These are phyloP conservation scores for Chamaea fasciata DNA, from an alignment of 2,113 vertebrate genomes.

Conservation along the genomic window DNA sequence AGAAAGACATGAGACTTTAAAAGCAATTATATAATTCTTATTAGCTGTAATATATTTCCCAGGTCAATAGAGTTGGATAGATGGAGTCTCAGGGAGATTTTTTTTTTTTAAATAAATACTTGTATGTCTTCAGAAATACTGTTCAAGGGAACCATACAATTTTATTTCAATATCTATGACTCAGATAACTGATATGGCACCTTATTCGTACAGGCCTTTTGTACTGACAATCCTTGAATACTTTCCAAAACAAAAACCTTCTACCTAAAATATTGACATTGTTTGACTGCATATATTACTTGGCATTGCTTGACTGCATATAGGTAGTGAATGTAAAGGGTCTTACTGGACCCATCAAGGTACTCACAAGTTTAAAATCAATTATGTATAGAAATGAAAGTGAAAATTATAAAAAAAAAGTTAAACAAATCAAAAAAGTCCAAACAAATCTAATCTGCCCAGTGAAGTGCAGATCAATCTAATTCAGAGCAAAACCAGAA, in stretches of 20 bases:
- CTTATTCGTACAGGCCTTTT: background rate
- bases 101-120: background rate
- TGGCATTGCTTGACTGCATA: too few species aligned
- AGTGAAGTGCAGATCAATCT: background rate
- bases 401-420: background rate
- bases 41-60: background rate
- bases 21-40: background rate
- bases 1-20: background rate
- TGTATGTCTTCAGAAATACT: background rate
- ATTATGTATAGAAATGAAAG: background rate
- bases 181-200: background rate
- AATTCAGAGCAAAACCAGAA: background rate
- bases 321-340: background rate
- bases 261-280: background rate
- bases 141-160: background rate
- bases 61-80: background rate
- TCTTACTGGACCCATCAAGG: background rate
- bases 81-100: background rate
- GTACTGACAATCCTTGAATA: background rate
- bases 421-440: background rate
- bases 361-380: background rate
- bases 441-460: background rate
- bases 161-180: background rate
- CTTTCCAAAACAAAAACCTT: background rate
- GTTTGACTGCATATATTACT: background rate